phyloP scores from a whole-genome alignment of 2,797 vertebrate genomes.

The Adrianichthys oophorus region DNA sequence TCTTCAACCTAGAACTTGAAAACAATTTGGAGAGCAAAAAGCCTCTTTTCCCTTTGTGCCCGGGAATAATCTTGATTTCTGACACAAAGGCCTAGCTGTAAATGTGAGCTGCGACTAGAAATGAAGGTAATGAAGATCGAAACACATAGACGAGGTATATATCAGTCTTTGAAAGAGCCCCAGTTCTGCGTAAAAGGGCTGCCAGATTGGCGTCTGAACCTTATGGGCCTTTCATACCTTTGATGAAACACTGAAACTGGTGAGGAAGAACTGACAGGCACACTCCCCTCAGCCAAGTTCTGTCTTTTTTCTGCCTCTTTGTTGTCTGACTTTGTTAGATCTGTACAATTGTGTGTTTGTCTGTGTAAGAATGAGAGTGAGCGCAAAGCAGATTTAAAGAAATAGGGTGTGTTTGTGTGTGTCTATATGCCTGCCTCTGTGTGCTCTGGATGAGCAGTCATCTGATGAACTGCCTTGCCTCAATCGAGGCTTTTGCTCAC shows the following conservation, averaged over 20 bases:
- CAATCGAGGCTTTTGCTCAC: constrained; percentile 27
- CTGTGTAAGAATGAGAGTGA: constrained; percentile 32
- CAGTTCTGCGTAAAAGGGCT: constrained; percentile 46
- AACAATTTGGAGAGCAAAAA: constrained; percentile 25
- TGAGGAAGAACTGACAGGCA: constrained; percentile 59
- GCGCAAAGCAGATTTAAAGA: constrained; percentile 23
- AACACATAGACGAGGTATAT: constrained; percentile 34
- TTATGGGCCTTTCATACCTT: constrained; percentile 60
- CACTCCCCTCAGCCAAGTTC: constrained; percentile 55
- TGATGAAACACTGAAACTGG: constrained; percentile 67
- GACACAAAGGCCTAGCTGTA: constrained; percentile 26
- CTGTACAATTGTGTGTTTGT: constrained; percentile 45
- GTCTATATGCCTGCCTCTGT: constrained; percentile 30
- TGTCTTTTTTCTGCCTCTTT: constrained; percentile 43
- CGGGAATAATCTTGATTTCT: constrained; percentile 22
- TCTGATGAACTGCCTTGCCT: constrained; percentile 60
- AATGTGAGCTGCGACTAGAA: constrained; percentile 33
- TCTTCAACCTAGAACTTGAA: constrained; percentile 29
- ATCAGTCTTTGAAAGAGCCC: constrained; percentile 43
- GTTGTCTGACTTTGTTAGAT: constrained; percentile 61
- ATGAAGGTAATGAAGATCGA: constrained; percentile 60
- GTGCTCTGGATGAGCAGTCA: constrained; percentile 63
- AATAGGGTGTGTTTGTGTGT: constrained; percentile 27
- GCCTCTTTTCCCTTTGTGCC: constrained; percentile 19
- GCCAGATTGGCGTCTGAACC: constrained; percentile 68